phyloP scores from a whole-genome alignment of 2,113 vertebrate genomes.

The Triplophysa rosa region DNA sequence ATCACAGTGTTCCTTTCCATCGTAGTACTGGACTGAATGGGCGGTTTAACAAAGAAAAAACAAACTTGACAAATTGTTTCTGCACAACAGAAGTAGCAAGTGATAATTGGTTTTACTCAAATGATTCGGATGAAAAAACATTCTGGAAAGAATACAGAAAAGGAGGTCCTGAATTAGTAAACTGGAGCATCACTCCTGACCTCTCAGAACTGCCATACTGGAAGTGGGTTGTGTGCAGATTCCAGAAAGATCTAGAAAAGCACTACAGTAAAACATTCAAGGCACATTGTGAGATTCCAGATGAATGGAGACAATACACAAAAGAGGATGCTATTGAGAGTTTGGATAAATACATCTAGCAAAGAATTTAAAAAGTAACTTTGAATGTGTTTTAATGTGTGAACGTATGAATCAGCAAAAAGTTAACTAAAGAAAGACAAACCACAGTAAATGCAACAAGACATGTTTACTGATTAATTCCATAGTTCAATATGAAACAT shows the following conservation, averaged over 20 bases:
- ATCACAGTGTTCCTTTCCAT: constrained; percentile 14
- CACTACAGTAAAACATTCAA: background rate
- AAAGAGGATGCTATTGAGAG: background rate
- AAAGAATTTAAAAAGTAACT: background rate
- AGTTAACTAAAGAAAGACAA: no score
- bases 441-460: no score
- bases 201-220: background rate
- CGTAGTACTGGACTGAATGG: background rate
- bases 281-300: background rate
- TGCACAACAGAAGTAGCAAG: background rate
- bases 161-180: background rate
- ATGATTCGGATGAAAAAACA: background rate
- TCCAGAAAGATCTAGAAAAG: background rate
- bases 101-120: background rate
- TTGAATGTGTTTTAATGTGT: no score
- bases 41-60: background rate
- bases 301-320: background rate
- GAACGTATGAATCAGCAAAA: no score
- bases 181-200: background rate
- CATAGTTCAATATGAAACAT: no score
- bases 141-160: background rate
- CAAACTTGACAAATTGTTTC: background rate
- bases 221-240: background rate
- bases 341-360: background rate
- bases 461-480: no score